phyloP scores from a whole-genome alignment of 2,113 vertebrate genomes.

The Morphnarchus princeps region DNA sequence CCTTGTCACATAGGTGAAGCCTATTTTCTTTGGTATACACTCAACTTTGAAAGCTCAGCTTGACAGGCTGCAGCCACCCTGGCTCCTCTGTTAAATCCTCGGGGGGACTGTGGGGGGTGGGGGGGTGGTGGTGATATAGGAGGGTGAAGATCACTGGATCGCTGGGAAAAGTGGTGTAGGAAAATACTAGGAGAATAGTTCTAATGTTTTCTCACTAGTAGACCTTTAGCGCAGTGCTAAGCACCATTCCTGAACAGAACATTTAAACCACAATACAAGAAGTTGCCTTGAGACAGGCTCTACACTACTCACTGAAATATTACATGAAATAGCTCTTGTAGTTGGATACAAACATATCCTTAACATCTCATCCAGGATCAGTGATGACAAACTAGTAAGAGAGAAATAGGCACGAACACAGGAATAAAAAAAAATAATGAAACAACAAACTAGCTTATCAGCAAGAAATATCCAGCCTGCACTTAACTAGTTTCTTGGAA shows the following conservation, averaged over 20 bases:
- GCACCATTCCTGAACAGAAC: background rate
- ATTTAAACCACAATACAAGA: background rate
- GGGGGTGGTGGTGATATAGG: fast-evolving
- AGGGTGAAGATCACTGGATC: background rate
- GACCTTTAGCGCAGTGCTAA: background rate
- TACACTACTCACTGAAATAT: background rate
- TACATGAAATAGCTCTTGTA: background rate
- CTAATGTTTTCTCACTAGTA: background rate
- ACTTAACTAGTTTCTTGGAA: background rate
- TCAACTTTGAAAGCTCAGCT: background rate
- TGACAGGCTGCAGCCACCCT: background rate
- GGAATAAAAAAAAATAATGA: background rate
- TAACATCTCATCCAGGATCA: background rate
- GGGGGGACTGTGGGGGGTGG: too few relatives aligned
- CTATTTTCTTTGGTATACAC: background rate
- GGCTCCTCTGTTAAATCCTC: background rate
- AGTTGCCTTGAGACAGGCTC: background rate
- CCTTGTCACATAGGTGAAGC: background rate
- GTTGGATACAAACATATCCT: background rate
- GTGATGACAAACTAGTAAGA: background rate
- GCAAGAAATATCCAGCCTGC: background rate
- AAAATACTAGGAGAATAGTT: background rate
- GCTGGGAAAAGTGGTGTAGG: background rate
- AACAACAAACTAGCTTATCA: background rate
- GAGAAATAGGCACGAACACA: background rate